Evolutionary conservation across 2,888 invertebrate species (phyloP), one percentile per base, ranked within the genome.

Genomic region (Andrena marginata): DNA sequence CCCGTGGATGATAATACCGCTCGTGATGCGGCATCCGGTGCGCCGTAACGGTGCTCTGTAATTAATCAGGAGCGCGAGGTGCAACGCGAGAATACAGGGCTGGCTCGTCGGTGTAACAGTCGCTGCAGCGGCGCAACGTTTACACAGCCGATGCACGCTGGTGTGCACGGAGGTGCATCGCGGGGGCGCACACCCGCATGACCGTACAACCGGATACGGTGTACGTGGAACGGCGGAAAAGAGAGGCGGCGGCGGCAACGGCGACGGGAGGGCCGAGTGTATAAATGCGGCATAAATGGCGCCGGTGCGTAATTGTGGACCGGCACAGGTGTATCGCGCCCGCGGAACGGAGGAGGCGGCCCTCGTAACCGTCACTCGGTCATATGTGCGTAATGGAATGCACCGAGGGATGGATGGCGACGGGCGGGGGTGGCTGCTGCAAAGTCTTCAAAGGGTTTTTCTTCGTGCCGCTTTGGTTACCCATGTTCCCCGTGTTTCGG

Each of bases 11-110:
- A 88, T 87, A 87, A 88, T 85, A 68, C 80, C 62, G 70, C 29
- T 64, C 62, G 80, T 35, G 77, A 76, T 85, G 79, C 77, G 79
- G 54, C 70, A 65, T 74, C 56, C 80, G 85, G 20, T 64, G 82
- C 80, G 49, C 67, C 80, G 83, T 81, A 68, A 83, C 88, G 84
- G 79, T 75, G 85, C 89, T 88, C 88, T 89, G 90, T 90, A 91
- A 91, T 91, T 91, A 91, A 90, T 91, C 91, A 90, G 89, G 77
- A 84, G 54, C 65, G 74, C 80, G 77, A 82, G 82, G 82, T 64
- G 72, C 77, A 70, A 64, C 76, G 82, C 80, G 82, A 81, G 85
- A 87, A 77, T 84, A 85, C 80, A 84, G 78, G 84, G 78, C 67
- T 63, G 69, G 62, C 16, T 67, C 56, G 56, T 56, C 65, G 33